Conservation (phyloP, 2,113 vertebrate genomes). For the chimpanzee (Pan troglodytes) region NHGRI_mPanTro3-v2.1_pri NC_072403.2:180217501-180218000, state of each 20-base stretch:
- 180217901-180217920: background rate
- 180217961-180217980: background rate
- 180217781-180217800: rapidly evolving
- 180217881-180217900: no score
- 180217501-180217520: rapidly evolving
- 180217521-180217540: rapidly evolving
- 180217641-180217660: no score
- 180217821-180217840: no score
- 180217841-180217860: rapidly evolving
- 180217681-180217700: rapidly evolving
- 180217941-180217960: rapidly evolving
- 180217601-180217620: rapidly evolving
- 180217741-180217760: background rate
- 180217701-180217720: background rate
- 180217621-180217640: rapidly evolving
- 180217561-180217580: rapidly evolving
- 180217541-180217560: rapidly evolving
- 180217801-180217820: rapidly evolving
- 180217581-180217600: background rate
- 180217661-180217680: no score
- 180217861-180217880: rapidly evolving
- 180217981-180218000: no score
- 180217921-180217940: rapidly evolving
- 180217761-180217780: rapidly evolving
- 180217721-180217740: rapidly evolving